Evolutionary conservation across 2,797 vertebrate species (phyloP).

Genomic region (Smutsia gigantea): DNA sequence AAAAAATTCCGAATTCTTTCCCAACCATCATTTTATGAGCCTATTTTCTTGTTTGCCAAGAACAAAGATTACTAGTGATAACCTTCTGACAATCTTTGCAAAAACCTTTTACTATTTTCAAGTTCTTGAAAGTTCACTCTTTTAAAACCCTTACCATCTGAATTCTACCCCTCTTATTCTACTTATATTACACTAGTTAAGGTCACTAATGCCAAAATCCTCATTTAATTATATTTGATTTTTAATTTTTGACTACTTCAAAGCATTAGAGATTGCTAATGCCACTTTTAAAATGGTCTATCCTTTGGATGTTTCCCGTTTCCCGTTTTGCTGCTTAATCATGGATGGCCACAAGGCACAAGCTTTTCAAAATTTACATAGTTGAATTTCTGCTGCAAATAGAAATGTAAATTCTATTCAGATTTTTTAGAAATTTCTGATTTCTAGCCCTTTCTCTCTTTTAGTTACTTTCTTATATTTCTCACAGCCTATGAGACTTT

Average conservation of each 20-base stretch:
- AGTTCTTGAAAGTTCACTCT: background rate
- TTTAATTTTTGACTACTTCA: background rate
- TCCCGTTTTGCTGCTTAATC: background rate
- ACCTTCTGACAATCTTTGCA: background rate
- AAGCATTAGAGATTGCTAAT: constrained; percentile 7
- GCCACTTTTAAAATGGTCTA: background rate
- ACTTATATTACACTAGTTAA: background rate
- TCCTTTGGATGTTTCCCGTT: background rate
- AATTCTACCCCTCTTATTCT: background rate
- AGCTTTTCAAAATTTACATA: background rate
- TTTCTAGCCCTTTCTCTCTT: background rate
- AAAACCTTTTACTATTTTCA: background rate
- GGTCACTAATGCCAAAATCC: background rate
- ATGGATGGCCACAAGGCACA: background rate
- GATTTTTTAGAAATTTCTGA: background rate
- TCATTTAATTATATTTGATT: background rate
- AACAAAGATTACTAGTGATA: constrained; percentile 41
- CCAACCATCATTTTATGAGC: background rate
- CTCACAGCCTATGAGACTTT: background rate
- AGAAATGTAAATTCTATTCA: background rate
- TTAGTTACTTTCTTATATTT: background rate
- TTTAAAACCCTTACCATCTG: background rate
- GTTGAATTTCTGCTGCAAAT: too few relatives aligned
- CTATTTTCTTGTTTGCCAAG: constrained; percentile 6
- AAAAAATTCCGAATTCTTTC: constrained; percentile 1